These are phyloP conservation scores for Chionoecetes opilio DNA, from an alignment of 1,140 invertebrate species.

Conservation along the genomic window DNA sequence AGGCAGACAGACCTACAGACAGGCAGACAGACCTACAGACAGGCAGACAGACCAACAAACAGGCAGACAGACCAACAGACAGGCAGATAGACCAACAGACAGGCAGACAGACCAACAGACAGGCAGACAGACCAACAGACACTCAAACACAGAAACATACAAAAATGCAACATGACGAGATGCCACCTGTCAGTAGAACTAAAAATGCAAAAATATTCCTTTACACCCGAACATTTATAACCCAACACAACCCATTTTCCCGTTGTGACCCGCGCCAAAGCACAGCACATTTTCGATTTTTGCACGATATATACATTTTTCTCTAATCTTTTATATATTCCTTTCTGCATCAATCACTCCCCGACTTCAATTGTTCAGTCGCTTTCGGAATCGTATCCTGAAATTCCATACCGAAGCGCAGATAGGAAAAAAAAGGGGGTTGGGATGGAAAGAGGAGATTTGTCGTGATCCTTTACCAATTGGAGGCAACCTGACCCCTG, in stretches of 20 bases:
- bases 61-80: too few relatives aligned
- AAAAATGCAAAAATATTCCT: slow-evolving; percentile 31
- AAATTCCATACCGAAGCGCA: background rate
- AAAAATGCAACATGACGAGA: background rate
- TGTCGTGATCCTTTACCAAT: background rate
- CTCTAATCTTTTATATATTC: background rate
- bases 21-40: too few relatives aligned
- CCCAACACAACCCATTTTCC: background rate
- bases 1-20: too few relatives aligned
- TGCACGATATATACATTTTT: background rate
- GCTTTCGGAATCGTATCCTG: background rate
- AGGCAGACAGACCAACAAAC: too few relatives aligned
- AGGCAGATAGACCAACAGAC: too few relatives aligned
- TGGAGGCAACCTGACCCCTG: background rate
- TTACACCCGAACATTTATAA: slow-evolving; percentile 9
- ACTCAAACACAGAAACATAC: too few relatives aligned
- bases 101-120: too few relatives aligned
- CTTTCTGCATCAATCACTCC: slow-evolving; percentile 16
- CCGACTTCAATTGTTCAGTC: background rate
- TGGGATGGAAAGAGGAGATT: background rate
- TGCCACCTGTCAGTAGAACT: background rate
- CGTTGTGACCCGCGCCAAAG: background rate
- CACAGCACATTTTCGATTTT: slow-evolving; percentile 25
- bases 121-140: too few relatives aligned
- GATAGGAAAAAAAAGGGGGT: background rate